Evolutionary conservation across 2,113 vertebrate genomes (phyloP).

Genomic region (Picathartes gymnocephalus): DNA sequence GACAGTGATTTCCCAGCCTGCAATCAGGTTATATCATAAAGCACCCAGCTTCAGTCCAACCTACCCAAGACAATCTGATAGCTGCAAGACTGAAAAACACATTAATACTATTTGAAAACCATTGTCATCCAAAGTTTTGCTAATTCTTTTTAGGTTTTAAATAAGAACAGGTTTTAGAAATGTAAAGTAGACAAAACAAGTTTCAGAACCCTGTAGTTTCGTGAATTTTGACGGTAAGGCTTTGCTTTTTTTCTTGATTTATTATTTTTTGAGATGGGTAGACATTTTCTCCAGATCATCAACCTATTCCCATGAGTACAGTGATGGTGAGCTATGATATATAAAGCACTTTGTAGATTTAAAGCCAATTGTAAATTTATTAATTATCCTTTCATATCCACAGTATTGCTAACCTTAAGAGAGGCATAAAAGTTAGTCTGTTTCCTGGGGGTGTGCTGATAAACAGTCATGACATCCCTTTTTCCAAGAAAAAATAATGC

Average conservation of each 20-base stretch:
- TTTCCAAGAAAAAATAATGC: neutral
- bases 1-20: neutral
- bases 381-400: neutral
- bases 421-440: neutral
- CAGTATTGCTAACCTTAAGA: neutral
- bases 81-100: neutral
- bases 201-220: neutral
- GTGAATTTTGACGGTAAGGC: neutral
- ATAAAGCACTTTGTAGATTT: neutral
- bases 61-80: neutral
- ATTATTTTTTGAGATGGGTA: neutral
- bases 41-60: neutral
- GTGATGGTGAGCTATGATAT: neutral
- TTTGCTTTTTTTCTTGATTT: neutral
- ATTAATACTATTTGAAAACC: neutral
- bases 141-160: neutral
- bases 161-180: neutral
- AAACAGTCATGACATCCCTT: neutral
- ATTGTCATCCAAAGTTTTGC: neutral
- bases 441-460: neutral
- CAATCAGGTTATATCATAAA: neutral
- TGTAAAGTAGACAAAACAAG: neutral
- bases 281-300: neutral
- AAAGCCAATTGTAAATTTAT: neutral
- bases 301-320: neutral